These are phyloP conservation scores for Drosophila cracens DNA, from an alignment of 2,888 invertebrate species.

Conservation along the genomic window DNA sequence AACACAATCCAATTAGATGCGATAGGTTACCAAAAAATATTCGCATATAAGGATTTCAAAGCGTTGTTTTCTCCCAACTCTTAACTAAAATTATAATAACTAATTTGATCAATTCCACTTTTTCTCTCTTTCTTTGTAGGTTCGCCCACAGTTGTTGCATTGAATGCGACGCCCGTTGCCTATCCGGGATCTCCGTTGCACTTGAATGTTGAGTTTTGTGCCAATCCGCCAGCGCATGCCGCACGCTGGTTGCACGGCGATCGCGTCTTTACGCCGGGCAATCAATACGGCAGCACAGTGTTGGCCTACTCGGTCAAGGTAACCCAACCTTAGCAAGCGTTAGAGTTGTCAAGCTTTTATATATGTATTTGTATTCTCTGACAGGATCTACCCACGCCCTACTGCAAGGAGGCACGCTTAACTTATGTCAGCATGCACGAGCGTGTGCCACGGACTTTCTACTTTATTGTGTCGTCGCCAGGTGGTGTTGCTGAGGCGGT, in stretches of 20 bases:
- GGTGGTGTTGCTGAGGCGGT: slow-evolving; percentile 84
- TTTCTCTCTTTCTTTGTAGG: slow-evolving; percentile 85
- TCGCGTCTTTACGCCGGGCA: slow-evolving; percentile 85
- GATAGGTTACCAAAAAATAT: no score
- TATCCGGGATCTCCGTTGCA: slow-evolving; percentile 89
- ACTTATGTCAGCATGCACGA: slow-evolving; percentile 85
- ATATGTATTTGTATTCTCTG: neutral
- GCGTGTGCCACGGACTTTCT: slow-evolving; percentile 84
- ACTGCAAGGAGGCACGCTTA: slow-evolving; percentile 85
- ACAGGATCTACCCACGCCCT: slow-evolving; percentile 85
- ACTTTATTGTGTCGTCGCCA: slow-evolving; percentile 85
- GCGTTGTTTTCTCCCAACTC: neutral
- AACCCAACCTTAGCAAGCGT: slow-evolving; percentile 33
- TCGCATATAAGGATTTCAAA: neutral
- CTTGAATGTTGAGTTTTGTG: slow-evolving; percentile 90
- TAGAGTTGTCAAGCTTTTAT: neutral
- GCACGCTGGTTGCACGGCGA: slow-evolving; percentile 85
- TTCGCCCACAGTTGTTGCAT: slow-evolving; percentile 88
- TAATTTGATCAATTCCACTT: neutral
- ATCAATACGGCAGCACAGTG: slow-evolving; percentile 85
- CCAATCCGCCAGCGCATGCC: slow-evolving; percentile 88
- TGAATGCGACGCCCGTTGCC: slow-evolving; percentile 88
- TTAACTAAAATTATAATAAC: neutral
- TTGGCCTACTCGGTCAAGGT: slow-evolving; percentile 85
- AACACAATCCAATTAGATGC: neutral